phyloP scores from a whole-genome alignment of 2,888 invertebrate genomes.

The Pedicia rivosa region DNA sequence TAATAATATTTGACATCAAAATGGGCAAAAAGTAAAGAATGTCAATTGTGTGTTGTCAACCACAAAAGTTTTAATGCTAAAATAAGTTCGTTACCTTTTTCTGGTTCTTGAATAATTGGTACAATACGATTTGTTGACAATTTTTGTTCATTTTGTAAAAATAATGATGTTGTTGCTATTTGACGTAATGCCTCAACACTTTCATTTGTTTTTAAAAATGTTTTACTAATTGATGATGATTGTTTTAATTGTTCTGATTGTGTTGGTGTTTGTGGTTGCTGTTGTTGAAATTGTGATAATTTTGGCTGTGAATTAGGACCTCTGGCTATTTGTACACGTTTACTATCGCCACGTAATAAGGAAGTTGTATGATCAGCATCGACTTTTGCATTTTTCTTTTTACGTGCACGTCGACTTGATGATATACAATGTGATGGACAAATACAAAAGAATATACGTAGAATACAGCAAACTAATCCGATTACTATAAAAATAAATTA shows the following conservation, averaged over 20 bases:
- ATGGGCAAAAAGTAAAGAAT: too few relatives aligned
- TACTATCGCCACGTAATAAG: slow-evolving; percentile 27
- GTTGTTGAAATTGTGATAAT: too few relatives aligned
- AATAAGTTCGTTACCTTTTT: slow-evolving; percentile 18
- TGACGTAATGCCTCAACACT: slow-evolving; percentile 32
- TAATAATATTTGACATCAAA: too few relatives aligned
- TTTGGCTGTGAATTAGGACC: slow-evolving; percentile 25
- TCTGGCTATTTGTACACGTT: slow-evolving; percentile 29
- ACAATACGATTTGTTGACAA: slow-evolving; percentile 22
- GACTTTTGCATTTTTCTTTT: slow-evolving; percentile 32
- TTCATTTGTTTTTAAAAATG: slow-evolving; percentile 15
- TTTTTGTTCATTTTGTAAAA: slow-evolving; percentile 33
- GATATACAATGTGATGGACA: slow-evolving; percentile 62
- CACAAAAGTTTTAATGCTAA: too few relatives aligned
- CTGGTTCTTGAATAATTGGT: slow-evolving; percentile 30
- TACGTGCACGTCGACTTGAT: slow-evolving; percentile 44
- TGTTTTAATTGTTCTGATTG: slow-evolving; percentile 20
- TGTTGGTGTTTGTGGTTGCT: not conserved
- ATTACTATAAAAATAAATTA: slow-evolving; percentile 33
- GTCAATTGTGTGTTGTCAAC: too few relatives aligned
- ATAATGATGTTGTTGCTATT: slow-evolving; percentile 32
- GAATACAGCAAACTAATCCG: slow-evolving; percentile 66
- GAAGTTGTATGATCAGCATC: slow-evolving; percentile 32
- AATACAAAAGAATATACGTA: slow-evolving; percentile 70
- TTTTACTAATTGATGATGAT: slow-evolving; percentile 29